Conservation (phyloP, 2,888 invertebrate species). For the Tachina lurida region DNA sequence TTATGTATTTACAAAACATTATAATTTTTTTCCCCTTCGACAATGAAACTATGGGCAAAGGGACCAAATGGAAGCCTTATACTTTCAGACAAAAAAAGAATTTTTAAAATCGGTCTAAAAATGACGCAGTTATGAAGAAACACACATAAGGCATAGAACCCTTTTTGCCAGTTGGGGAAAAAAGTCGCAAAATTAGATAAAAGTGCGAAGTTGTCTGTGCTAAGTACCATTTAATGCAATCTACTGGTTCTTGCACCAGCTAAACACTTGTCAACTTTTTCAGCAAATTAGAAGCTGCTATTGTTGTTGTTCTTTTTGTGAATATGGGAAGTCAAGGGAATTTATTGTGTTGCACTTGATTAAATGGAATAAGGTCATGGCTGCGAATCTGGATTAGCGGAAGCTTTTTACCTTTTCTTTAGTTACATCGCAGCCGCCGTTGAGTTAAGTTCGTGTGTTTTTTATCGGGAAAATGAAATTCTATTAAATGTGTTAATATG, state of each 20-base stretch:
- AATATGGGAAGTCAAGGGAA: not conserved
- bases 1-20: no score
- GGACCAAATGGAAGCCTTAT: no score
- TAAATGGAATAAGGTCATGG: slow-evolving; percentile 16
- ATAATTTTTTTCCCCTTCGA: no score
- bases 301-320: not conserved
- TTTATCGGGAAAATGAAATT: not conserved
- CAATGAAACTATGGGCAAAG: no score
- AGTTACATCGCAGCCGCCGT: not conserved
- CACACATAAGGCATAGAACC: no score
- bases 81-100: no score
- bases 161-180: no score
- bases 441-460: not conserved
- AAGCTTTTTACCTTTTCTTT: slow-evolving; percentile 13
- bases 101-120: no score
- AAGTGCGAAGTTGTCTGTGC: no score
- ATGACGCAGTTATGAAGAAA: no score
- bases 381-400: not conserved
- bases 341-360: not conserved
- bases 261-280: not conserved
- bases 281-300: not conserved
- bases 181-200: no score
- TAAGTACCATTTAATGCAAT: not conserved
- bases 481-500: not conserved
- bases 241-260: not conserved